Percentiles rank a stretch among this genome's conserved stretches.
Evolutionary conservation across 2,888 invertebrate species (phyloP).

Genomic region (Troides aeacus): DNA sequence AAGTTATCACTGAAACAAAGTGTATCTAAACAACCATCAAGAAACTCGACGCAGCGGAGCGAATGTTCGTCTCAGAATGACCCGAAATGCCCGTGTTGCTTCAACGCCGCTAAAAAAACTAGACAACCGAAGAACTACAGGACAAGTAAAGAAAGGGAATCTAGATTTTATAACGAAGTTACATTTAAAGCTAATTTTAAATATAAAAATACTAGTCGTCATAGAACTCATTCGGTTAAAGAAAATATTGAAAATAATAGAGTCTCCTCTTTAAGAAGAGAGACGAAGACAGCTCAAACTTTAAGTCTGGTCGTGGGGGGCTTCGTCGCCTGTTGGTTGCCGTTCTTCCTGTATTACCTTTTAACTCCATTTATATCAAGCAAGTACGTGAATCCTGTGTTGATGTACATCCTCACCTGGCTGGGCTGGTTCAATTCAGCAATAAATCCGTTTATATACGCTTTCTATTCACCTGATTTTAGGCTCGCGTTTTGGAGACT

Average conservation of each 20-base stretch:
- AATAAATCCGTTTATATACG: conserved; percentile 94
- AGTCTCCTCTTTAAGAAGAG: conserved; percentile 85
- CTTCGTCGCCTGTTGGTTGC: conserved; percentile 93
- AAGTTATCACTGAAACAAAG: conserved; percentile 66
- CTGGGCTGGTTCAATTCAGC: conserved; percentile 94
- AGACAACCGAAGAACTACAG: conserved; percentile 49
- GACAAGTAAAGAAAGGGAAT: conserved; percentile 58
- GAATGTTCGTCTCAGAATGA: conserved; percentile 62
- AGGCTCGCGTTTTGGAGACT: conserved; percentile 92
- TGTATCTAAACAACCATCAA: conserved; percentile 63
- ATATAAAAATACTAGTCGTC: conserved; percentile 64
- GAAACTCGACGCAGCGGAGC: conserved; percentile 57
- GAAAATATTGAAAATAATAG: conserved; percentile 80
- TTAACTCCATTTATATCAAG: conserved; percentile 87
- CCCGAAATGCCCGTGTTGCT: conserved; percentile 71
- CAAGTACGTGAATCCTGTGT: conserved; percentile 79
- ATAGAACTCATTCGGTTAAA: conserved; percentile 76
- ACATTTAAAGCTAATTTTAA: conserved; percentile 71
- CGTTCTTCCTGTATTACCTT: conserved; percentile 91
- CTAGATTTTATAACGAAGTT: conserved; percentile 62
- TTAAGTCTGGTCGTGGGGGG: conserved; percentile 93
- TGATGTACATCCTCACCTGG: conserved; percentile 91
- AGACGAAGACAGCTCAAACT: conserved; percentile 93
- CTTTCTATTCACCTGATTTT: conserved; percentile 93
- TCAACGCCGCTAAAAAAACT: conserved; percentile 55